Conservation (phyloP, 2,888 invertebrate genomes). For the Orthosia incerta region DNA sequence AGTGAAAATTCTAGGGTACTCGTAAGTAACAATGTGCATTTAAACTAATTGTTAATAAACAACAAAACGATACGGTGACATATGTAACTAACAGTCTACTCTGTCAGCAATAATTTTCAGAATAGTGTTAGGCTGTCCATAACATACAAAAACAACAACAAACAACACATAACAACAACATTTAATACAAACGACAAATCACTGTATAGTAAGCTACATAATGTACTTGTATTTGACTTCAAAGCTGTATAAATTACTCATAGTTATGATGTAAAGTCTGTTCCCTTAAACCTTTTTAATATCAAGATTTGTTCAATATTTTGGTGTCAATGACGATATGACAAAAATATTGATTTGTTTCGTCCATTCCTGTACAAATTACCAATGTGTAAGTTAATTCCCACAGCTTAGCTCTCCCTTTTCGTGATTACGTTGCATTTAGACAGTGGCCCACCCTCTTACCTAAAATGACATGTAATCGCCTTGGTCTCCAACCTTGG, state of each 20-base stretch:
- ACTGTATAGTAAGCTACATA: neutral
- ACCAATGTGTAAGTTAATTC: neutral
- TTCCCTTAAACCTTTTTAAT: no score
- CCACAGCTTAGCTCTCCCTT: neutral
- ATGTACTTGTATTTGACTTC: no score
- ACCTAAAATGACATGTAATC: constrained; percentile 23
- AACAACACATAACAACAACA: no score
- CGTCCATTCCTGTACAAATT: neutral
- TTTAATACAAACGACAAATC: neutral
- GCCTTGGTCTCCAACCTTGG: constrained; percentile 46
- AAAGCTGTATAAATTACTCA: neutral
- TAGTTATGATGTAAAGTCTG: neutral
- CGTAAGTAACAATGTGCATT: no score
- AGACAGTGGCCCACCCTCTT: constrained; percentile 6
- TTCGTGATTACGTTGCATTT: constrained; percentile 18
- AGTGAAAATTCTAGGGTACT: no score
- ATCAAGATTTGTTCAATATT: no score
- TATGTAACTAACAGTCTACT: no score
- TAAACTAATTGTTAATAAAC: no score
- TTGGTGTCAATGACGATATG: neutral
- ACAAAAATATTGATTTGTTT: neutral
- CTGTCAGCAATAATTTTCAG: no score
- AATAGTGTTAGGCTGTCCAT: no score
- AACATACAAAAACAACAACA: no score
- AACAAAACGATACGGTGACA: no score